Evolutionary conservation across 2,888 invertebrate species (phyloP), one percentile per base, ranked within the genome.

Genomic region (Nebria brevicollis): DNA sequence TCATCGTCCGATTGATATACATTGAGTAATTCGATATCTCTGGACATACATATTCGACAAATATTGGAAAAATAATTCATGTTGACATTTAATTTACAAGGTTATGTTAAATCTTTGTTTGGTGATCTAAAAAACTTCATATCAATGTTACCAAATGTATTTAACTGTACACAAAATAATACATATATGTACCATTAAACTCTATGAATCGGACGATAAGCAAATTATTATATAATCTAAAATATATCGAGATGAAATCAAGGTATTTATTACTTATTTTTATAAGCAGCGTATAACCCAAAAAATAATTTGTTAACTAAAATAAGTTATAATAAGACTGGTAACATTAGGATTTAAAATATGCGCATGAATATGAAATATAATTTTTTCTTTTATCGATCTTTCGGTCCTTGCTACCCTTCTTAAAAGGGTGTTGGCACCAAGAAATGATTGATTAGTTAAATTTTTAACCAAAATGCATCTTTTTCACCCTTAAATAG

Each of bases 1-100:
- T 79, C 75, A 66, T 79, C 75, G 68, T 79, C 75, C 42, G 79
- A 78, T 26, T 79, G 74, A 68, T 79, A 79, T 20, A 74, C 73
- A 42, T 79, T 79, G 26, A 79, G 65, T 75, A 79, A 79, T 68
- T 79, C 75, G 15, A 79, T 68, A 43, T 79, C 75, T 74, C 68
- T 74, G 20, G 79, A 79, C 75, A 79, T 79, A 79, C 74, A 79
- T 68, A 79, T 79, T 20, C 79, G 79, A 43, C 79, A 79, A 25
- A 79, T 79, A 79, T 79, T 79, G 43, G 74, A 79, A 68, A 79
- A 79, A 79, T 79, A 79, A 79, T 79, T 79, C 79, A 79, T 74
- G 66, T 66, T 79, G 79, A 74, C 54, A 74, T 79, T 75, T 75
- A 41, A 13, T 34, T 41, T 73, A 41, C 26, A 42, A 15, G 73